Evolutionary conservation across 2,797 vertebrate genomes (phyloP).

Genomic region (Aulostomus chinensis): DNA sequence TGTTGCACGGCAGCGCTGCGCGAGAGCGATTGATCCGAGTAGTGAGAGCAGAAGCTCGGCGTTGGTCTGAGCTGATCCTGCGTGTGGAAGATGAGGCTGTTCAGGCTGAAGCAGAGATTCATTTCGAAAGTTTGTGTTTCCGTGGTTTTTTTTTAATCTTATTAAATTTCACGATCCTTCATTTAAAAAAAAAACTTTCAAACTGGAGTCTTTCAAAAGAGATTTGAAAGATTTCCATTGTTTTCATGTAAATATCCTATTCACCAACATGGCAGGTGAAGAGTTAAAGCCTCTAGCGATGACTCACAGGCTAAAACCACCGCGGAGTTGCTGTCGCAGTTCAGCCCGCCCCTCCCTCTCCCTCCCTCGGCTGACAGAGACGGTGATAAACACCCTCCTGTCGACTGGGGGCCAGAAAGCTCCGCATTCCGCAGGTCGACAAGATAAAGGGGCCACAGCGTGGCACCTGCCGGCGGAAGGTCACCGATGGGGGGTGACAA

Average conservation of each 20-base stretch:
- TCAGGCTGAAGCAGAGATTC: no score
- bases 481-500: conserved; percentile 17
- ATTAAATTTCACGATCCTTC: no score
- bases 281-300: conserved; percentile 79
- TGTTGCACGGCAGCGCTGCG: conserved; percentile 29
- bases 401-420: conserved; percentile 26
- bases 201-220: no score
- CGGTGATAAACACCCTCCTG: conserved; percentile 61
- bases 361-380: conserved; percentile 42
- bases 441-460: conserved; percentile 39
- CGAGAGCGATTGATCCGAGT: conserved; percentile 2
- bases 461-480: conserved; percentile 21
- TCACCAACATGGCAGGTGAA: conserved; percentile 22
- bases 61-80: no score
- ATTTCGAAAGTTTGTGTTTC: no score
- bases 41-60: no score
- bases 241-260: background rate
- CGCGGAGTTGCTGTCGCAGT: conserved; percentile 73
- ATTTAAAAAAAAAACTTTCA: no score
- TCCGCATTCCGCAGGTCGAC: conserved; percentile 40
- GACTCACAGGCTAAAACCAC: conserved; percentile 78
- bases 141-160: no score
- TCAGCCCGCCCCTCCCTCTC: conserved; percentile 30
- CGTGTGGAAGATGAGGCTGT: no score
- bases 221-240: no score